Evolutionary conservation across 2,888 invertebrate genomes (phyloP).

Genomic region (Biston betularia): DNA sequence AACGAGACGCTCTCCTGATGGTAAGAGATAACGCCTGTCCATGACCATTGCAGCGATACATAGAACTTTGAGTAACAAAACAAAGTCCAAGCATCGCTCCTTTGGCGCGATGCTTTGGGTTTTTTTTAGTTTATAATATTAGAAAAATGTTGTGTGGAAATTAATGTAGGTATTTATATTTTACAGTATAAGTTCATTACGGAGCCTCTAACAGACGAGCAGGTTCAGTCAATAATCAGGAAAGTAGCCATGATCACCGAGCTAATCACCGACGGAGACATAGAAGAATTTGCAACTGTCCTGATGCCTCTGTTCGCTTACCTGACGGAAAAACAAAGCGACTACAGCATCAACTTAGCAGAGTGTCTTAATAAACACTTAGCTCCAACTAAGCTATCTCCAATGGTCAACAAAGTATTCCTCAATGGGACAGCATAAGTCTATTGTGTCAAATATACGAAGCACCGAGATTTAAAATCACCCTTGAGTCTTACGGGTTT

Average conservation of each 20-base stretch:
- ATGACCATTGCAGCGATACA: too few species aligned
- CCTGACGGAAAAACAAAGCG: conserved; percentile 60
- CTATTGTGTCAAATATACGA: neutral
- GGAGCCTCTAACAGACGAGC: conserved; percentile 60
- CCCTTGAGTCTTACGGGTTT: neutral
- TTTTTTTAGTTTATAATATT: too few species aligned
- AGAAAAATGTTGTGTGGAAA: neutral
- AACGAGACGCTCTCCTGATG: too few species aligned
- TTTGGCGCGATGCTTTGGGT: too few species aligned
- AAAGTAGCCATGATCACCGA: conserved; percentile 59
- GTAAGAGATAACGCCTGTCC: too few species aligned
- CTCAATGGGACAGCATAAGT: conserved; percentile 37
- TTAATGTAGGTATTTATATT: neutral
- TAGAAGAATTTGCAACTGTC: conserved; percentile 57
- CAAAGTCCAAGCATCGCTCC: too few species aligned
- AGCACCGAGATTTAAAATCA: too few species aligned
- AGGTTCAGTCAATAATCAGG: conserved; percentile 57
- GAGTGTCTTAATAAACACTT: conserved; percentile 34
- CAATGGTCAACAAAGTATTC: conserved; percentile 40
- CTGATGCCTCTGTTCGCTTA: conserved; percentile 69
- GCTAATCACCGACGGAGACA: conserved; percentile 51
- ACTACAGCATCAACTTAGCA: conserved; percentile 53
- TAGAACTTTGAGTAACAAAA: too few species aligned
- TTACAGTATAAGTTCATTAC: conserved; percentile 75
- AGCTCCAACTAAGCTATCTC: conserved; percentile 26